phyloP scores from a whole-genome alignment of 2,797 vertebrate species.

The Denticeps clupeoides region DNA sequence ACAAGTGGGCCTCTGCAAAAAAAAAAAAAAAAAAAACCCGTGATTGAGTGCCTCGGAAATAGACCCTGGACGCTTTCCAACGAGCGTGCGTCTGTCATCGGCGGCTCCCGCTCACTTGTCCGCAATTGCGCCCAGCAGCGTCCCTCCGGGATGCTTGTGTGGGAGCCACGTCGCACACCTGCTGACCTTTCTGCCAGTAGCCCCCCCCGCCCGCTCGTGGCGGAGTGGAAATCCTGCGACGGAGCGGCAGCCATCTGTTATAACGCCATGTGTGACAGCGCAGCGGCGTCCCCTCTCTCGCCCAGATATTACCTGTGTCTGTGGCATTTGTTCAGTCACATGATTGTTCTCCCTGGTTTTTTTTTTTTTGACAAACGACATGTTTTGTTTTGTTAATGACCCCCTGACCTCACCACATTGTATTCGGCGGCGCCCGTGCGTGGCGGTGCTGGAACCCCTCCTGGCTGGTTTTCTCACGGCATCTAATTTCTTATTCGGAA shows the following conservation, averaged over 20 bases:
- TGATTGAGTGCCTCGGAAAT: slow-evolving; percentile 25
- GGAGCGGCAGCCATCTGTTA: not conserved
- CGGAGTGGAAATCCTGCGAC: too few species aligned
- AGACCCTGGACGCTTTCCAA: slow-evolving; percentile 24
- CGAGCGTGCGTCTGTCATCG: slow-evolving; percentile 15
- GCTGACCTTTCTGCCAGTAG: not conserved
- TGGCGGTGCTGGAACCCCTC: slow-evolving; percentile 31
- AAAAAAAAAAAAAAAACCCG: too few species aligned
- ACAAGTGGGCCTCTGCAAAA: too few species aligned
- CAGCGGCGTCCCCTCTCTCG: not conserved
- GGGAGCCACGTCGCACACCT: not conserved
- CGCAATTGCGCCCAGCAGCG: slow-evolving; percentile 2
- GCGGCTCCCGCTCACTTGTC: slow-evolving; percentile 3
- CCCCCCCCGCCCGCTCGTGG: not conserved
- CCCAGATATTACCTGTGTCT: too few species aligned
- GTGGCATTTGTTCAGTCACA: too few species aligned
- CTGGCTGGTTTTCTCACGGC: too few species aligned
- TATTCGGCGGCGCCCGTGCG: slow-evolving; percentile 22
- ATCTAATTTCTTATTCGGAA: slow-evolving; percentile 8
- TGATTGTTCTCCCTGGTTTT: too few species aligned
- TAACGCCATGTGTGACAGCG: not conserved
- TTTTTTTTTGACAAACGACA: not conserved
- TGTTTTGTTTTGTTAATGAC: slow-evolving; percentile 35
- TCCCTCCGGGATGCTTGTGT: not conserved
- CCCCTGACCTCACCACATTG: slow-evolving; percentile 28